A percentile compares a stretch with the other conserved stretches of the same genome.
phyloP scores from a whole-genome alignment of 35 echinoderm and acorn worm genomes.

The Hemicentrotus pulcherrimus region DNA sequence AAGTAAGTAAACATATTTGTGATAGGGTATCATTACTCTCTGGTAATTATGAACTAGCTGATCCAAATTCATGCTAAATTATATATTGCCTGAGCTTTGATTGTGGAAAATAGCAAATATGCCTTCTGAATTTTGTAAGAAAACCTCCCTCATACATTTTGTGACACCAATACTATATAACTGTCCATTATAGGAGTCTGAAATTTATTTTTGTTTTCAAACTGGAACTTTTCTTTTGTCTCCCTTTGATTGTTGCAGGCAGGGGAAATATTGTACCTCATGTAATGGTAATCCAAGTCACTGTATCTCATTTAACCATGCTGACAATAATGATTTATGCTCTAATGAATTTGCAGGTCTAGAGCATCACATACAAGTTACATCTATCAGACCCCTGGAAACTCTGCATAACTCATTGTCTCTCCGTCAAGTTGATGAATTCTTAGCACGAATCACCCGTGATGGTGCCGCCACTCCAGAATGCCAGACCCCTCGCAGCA shows the following conservation, averaged over 20 bases:
- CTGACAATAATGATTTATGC: no score
- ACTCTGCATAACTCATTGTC: slow-evolving; percentile 95
- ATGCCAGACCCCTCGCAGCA: slow-evolving; percentile 38
- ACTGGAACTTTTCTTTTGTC: not conserved
- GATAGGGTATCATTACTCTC: not conserved
- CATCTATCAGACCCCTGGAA: slow-evolving; percentile 89
- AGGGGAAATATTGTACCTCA: not conserved
- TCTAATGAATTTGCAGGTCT: slow-evolving; percentile 57
- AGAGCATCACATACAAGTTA: slow-evolving; percentile 85
- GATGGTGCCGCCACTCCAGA: slow-evolving; percentile 60
- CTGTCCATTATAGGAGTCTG: no score
- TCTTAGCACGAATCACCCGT: slow-evolving; percentile 76
- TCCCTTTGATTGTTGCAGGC: not conserved
- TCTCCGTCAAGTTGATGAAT: slow-evolving; percentile 88
- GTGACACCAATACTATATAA: no score
- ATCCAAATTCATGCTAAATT: no score
- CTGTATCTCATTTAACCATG: no score
- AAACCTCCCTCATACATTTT: no score
- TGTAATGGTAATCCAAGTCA: no score
- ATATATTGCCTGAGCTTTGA: no score
- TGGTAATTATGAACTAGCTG: no score
- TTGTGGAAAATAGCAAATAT: no score
- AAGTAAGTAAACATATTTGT: not conserved
- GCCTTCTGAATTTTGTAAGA: no score
- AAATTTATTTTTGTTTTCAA: not conserved